Evolutionary conservation across 1,140 invertebrate genomes (phyloP).

Genomic region (Teleogryllus occipitalis): DNA sequence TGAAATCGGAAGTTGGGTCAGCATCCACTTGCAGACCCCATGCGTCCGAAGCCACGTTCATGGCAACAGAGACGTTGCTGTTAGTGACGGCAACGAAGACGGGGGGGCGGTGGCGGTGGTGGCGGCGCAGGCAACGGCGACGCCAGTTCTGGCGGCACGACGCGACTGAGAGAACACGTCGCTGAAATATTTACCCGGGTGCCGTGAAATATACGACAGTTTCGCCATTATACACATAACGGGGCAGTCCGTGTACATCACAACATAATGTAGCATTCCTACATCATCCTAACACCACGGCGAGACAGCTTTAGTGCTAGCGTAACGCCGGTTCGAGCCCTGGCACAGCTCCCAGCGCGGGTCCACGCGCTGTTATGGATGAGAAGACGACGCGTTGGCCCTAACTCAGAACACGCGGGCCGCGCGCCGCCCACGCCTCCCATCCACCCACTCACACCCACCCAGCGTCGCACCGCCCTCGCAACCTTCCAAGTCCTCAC

Average conservation of each 20-base stretch:
- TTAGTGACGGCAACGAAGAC: too few species aligned
- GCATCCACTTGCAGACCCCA: too few species aligned
- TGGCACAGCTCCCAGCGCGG: neutral
- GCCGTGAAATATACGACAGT: neutral
- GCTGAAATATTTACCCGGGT: neutral
- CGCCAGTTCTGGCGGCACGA: too few species aligned
- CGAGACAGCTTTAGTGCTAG: neutral
- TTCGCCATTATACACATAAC: conserved; percentile 4
- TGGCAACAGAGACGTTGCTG: too few species aligned
- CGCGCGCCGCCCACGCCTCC: neutral
- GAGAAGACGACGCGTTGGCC: neutral
- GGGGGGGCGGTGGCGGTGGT: too few species aligned
- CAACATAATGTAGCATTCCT: conserved; percentile 1
- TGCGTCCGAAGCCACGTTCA: too few species aligned
- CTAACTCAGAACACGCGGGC: neutral
- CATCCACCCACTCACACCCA: too few species aligned
- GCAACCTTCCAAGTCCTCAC: too few species aligned
- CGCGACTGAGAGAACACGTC: neutral
- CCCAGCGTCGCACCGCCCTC: too few species aligned
- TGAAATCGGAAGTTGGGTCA: too few species aligned
- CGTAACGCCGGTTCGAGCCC: neutral
- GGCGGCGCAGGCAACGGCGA: too few species aligned
- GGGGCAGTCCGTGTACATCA: neutral
- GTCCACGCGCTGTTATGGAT: neutral
- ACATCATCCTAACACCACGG: neutral